Base-by-base conservation (phyloP, 37 sponge, comb jelly and placozoan species). In the Bolinopsis microptera region DNA sequence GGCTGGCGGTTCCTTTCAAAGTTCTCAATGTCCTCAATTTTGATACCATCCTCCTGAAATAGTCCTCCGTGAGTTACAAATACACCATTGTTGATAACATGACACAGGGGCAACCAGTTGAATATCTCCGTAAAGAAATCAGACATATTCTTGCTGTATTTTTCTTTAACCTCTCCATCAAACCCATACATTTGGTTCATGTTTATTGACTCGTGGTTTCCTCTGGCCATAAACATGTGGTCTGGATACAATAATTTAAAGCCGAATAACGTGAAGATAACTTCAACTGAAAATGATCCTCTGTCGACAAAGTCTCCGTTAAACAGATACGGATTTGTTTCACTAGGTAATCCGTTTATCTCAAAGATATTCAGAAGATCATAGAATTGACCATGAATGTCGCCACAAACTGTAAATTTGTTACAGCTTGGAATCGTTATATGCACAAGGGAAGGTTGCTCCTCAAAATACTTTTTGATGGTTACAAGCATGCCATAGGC, bases 231-330 rank as follows among this genome's bases (percentile, higher is more conserved):
- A 93, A 95, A 94, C 88, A 99, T 96, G 94, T 94, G 93, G 33
- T 96, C 94, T 0, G 97, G 97, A 41, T 99, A 99, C 69, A 99
- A 94, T 26, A 96, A 48, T 69, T 97, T 99, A 94, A 95, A 99
- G 28, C 99, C 99, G 69, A 99, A 95, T 69, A 99, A 93, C 0
- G 95, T 94, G 32, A 99, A 90, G 61, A 99, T 95, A 38, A 96
- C 96, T 69, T 99, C 99, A 2, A 97, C 96, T 26, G 97, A 97
- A 72, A 99, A 99, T 0, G 97, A 96, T 0, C 99, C 99, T 92
- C 99, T 72, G 92, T 99, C 99, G 0, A 99, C 99, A 96, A 99
- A 99, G 92, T 99, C 99, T 23, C 99, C 99, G 90, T 99, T 99
- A 83, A 99, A 99, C 0, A 99, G 95, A 40, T 86, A 86, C 21